Percentiles rank a stretch among this genome's conserved stretches.
phyloP scores from a whole-genome alignment of 2,797 vertebrate species.

The Cryptoprocta ferox region DNA sequence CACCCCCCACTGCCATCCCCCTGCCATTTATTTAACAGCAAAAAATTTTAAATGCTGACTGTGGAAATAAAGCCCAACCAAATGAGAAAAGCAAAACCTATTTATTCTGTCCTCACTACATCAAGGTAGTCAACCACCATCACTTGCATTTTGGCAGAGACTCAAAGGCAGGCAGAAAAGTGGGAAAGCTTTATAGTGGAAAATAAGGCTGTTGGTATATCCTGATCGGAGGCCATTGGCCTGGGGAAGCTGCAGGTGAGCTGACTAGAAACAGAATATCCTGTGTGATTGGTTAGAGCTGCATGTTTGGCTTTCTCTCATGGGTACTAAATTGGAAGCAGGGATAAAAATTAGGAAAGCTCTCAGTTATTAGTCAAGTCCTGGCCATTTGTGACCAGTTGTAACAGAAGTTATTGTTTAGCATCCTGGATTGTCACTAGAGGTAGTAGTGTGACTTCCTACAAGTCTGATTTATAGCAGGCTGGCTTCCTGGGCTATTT shows the following conservation, averaged over 20 bases:
- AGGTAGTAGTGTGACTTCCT: neutral
- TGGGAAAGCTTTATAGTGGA: neutral
- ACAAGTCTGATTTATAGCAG: neutral
- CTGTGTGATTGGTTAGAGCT: neutral
- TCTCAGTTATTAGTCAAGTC: neutral
- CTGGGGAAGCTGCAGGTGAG: neutral
- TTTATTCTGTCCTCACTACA: neutral
- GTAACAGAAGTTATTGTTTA: neutral
- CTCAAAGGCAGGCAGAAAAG: neutral
- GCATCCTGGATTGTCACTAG: neutral
- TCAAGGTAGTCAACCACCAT: neutral
- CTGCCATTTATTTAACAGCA: constrained; percentile 3
- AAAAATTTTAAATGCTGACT: constrained; percentile 12
- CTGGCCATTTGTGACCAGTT: neutral
- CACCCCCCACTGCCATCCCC: neutral
- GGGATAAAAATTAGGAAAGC: neutral
- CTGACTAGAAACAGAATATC: neutral
- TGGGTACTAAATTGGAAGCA: neutral
- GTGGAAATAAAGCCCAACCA: neutral
- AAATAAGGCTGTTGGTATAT: neutral
- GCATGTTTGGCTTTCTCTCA: neutral
- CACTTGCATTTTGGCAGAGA: neutral
- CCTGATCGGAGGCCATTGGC: neutral
- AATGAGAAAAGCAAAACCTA: constrained; percentile 22
- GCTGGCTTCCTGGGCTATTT: neutral